Conservation (phyloP, 2,888 invertebrate genomes). For the Drosophila nr. perissopoda region DNA sequence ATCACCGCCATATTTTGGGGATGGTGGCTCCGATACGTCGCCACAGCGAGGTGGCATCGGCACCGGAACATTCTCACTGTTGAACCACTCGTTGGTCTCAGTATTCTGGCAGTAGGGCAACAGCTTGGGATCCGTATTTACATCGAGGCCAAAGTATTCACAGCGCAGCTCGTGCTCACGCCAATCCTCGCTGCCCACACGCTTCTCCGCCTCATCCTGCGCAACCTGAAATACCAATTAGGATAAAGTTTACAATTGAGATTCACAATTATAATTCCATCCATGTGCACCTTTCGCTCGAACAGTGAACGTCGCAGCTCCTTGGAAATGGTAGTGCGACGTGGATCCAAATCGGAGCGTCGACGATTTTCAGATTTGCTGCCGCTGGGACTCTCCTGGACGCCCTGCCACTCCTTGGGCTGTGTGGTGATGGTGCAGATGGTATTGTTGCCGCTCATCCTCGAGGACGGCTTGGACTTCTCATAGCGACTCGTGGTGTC, state of each 20-base stretch:
- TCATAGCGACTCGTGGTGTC: constrained; percentile 60
- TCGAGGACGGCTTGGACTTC: constrained; percentile 48
- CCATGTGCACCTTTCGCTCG: constrained; percentile 78
- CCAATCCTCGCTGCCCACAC: constrained; percentile 81
- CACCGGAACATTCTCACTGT: constrained; percentile 77
- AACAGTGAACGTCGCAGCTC: constrained; percentile 83
- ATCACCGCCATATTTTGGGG: constrained; percentile 47
- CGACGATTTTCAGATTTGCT: constrained; percentile 30
- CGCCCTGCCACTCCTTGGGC: constrained; percentile 37
- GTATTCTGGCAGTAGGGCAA: constrained; percentile 84
- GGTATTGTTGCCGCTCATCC: constrained; percentile 71
- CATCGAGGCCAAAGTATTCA: constrained; percentile 83
- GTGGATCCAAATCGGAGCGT: constrained; percentile 45
- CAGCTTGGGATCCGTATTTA: constrained; percentile 75
- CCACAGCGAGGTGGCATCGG: constrained; percentile 82
- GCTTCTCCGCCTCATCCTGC: constrained; percentile 84
- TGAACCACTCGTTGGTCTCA: constrained; percentile 84
- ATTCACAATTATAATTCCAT: not conserved
- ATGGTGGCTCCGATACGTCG: constrained; percentile 59
- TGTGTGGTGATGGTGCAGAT: constrained; percentile 69
- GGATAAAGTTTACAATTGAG: not conserved
- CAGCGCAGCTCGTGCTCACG: constrained; percentile 84
- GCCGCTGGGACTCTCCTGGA: constrained; percentile 18
- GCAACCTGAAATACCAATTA: constrained; percentile 75
- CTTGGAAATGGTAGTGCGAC: constrained; percentile 76